Evolutionary conservation across 2,797 vertebrate species (phyloP), one percentile per base, ranked within the genome.

Genomic region (Salarias fasciatus): DNA sequence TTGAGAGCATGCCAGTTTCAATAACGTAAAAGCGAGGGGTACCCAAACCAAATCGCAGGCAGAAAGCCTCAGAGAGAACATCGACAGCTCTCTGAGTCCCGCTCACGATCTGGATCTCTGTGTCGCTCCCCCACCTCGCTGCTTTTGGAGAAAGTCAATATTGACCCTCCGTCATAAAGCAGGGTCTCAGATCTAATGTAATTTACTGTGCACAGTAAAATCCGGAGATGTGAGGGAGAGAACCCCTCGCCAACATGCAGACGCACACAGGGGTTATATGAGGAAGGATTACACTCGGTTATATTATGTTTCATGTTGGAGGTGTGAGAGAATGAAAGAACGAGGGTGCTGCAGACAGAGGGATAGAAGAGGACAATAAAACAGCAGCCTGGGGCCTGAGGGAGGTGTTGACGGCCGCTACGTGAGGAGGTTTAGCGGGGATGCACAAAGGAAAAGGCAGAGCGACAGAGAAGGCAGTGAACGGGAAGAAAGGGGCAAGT

Each of bases 71-170:
- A 3, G 38, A 71, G 61, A 68, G 68, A 50, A 76, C 51, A 47
- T 33, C 46, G 55, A 73, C 73, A 56, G 63, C 53, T 56, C 61
- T 40, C 55, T 55, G 38, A 15, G 64, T 31, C 18, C 18, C 54
- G 13, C 9, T 12, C 33, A n/a, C 33, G 59, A 40, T 63, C 53
- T 64, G 13, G 12, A 33, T 57, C 60, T 60, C 63, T 56, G n/a
- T 54, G 31, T 67, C 55, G 63, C 72, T 64, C 70, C 69, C 57
- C 69, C 37, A 79, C 80, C 69, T 82, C 70, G 66, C 65, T 61
- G 31, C 50, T 77, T 80, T 75, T 80, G 69, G 45, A 64, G 45
- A 89, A 84, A 89, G 87, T 90, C 89, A 91, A 92, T 90, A 91
- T 90, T 92, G 86, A 89, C 79, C 67, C 57, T 69, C 44, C 58